A percentile compares a stretch with the other conserved stretches of the same genome.
phyloP scores from a whole-genome alignment of 1,140 invertebrate genomes.

The Ectropis grisescens region DNA sequence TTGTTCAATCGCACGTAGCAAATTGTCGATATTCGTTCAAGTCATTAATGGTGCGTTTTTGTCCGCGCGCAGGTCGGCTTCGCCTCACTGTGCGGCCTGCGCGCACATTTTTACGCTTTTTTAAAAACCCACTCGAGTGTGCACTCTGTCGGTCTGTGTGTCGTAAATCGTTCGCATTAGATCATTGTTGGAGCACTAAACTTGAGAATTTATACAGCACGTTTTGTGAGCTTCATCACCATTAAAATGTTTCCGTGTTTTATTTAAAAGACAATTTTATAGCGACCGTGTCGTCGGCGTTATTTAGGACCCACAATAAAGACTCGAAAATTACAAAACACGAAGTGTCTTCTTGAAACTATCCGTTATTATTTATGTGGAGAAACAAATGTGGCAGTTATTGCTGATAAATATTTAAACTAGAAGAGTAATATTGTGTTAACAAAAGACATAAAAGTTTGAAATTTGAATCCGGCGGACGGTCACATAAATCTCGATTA shows the following conservation, averaged over 20 bases:
- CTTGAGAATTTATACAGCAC: conserved; percentile 9
- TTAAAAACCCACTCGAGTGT: conserved; percentile 36
- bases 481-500: conserved; percentile 10
- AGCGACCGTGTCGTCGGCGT: neutral
- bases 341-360: too few species aligned
- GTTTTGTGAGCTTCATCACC: neutral
- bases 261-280: conserved; percentile 1
- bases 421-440: too few species aligned
- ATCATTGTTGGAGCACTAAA: conserved; percentile 12
- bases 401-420: too few species aligned
- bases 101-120: conserved; percentile 11
- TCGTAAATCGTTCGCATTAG: conserved; percentile 7
- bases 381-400: too few species aligned
- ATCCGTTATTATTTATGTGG: too few species aligned
- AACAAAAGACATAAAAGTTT: too few species aligned
- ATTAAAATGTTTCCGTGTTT: conserved; percentile 1
- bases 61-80: conserved; percentile 9
- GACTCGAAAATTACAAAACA: too few species aligned
- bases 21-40: conserved; percentile 52
- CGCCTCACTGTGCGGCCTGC: conserved; percentile 17
- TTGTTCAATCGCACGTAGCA: conserved; percentile 58
- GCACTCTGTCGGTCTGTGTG: conserved; percentile 12
- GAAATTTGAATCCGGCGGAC: too few species aligned
- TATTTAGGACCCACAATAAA: too few species aligned
- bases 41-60: conserved; percentile 41